Evolutionary conservation across 2,797 vertebrate genomes (phyloP).

Genomic region (Neosilurus mollespiculum): DNA sequence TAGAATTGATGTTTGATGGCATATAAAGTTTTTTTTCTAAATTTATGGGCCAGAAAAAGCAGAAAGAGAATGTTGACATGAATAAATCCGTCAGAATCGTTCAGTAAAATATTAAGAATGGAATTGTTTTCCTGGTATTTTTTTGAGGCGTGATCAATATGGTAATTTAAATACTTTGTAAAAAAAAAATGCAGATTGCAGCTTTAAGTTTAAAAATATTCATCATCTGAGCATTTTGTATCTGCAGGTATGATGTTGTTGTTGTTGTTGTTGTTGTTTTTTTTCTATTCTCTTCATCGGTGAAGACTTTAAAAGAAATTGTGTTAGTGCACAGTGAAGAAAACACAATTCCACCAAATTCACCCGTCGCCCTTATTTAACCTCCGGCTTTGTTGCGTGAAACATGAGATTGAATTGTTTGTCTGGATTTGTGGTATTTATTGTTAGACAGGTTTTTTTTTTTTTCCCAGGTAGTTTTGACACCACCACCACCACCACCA

Average conservation of each 20-base stretch:
- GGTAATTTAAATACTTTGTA: background rate
- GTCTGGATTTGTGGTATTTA: background rate
- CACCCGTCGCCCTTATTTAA: background rate
- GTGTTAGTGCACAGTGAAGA: background rate
- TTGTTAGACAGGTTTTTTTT: background rate
- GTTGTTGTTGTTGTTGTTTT: background rate
- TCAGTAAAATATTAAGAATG: background rate
- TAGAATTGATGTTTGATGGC: background rate
- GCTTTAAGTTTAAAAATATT: background rate
- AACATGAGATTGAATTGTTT: constrained; percentile 10
- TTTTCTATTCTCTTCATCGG: too few species aligned
- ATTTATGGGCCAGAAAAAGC: background rate
- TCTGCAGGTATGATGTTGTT: background rate
- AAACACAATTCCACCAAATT: background rate
- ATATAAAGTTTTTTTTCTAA: background rate
- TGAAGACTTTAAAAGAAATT: background rate
- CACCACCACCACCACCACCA: too few species aligned
- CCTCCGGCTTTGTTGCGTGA: background rate
- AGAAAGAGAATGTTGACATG: background rate
- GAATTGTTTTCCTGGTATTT: background rate
- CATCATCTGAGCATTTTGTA: background rate
- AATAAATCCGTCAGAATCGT: background rate
- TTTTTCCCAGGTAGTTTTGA: background rate
- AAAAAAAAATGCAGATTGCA: background rate
- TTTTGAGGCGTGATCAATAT: background rate